Evolutionary conservation across 2,797 vertebrate genomes (phyloP), one percentile per base, ranked within the genome.

Genomic region (Chromis chromis): DNA sequence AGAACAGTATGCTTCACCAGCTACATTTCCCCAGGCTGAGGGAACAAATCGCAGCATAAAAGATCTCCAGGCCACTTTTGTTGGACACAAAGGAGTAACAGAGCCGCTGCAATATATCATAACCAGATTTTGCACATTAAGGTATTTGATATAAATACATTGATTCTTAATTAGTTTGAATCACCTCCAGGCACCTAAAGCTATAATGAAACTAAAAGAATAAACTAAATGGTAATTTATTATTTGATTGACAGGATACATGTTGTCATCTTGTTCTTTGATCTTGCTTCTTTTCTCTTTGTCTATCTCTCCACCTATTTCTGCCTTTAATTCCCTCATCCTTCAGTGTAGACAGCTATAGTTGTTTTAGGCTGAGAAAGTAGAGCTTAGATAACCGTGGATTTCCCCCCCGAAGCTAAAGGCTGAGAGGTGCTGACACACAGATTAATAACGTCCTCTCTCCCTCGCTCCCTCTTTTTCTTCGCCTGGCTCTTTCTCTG

Each of bases 361-460:
- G 72, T 62, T 89, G 75, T 87, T 81, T 83, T 67, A 66, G 66
- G 56, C 58, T 60, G 39, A 81, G 65, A 70, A 86, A 76, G 64
- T 73, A 65, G 36, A 82, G 82, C 59, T 88, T 65, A 61, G 81
- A 88, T 88, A 92, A 87, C 78, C 65, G 84, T 66, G 57, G 36
- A 67, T 74, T 82, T 81, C 49, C 42, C 76, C 65, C 62, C 62
- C 10, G 25, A 14, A 83, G 68, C 71, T 73, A 71, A 40, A 33
- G 63, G 76, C 74, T 78, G 64, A 82, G 57, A 88, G 76, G 77
- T 71, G 77, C 86, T 87, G 86, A 91, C 74, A 90, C 74, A 48
- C 63, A 86, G 69, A 90, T 88, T 88, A 81, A 92, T 90, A 82
- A 87, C 54, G n/a, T 71, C 42, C 64, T 64, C 50, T 60, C 39